These are phyloP conservation scores for Chaunax sp. DNA, from an alignment of 2,797 vertebrate genomes.

Conservation along the genomic window DNA sequence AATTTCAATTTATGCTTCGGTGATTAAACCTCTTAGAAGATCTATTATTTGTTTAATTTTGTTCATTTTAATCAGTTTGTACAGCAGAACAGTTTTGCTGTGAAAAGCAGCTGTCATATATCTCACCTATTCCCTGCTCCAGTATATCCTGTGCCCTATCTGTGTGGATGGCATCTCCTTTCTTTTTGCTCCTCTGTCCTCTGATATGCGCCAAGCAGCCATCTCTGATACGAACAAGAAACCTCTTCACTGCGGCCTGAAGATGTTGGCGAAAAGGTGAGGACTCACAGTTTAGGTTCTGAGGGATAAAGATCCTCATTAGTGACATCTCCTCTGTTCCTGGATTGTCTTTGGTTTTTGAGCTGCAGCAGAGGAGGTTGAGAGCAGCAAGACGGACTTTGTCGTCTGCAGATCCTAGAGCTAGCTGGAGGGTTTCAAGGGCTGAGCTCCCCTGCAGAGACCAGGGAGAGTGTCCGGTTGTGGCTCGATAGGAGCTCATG, in stretches of 20 bases:
- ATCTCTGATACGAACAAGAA: slow-evolving; percentile 88
- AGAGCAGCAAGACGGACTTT: slow-evolving; percentile 86
- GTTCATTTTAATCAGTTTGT: no score
- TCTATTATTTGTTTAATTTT: no score
- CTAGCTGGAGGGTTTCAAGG: slow-evolving; percentile 77
- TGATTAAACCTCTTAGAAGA: no score
- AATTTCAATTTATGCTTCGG: background rate
- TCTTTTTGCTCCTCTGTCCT: slow-evolving; percentile 63
- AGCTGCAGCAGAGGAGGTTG: slow-evolving; percentile 86
- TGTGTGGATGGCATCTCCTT: rapidly evolving
- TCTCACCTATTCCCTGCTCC: slow-evolving; percentile 86
- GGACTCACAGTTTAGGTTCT: slow-evolving; percentile 89
- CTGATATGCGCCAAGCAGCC: slow-evolving; percentile 84
- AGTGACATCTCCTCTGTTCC: slow-evolving; percentile 73
- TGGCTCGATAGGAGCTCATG: slow-evolving; percentile 79
- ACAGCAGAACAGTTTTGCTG: no score
- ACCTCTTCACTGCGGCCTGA: slow-evolving; percentile 83
- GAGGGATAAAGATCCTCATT: slow-evolving; percentile 85
- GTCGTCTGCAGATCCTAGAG: slow-evolving; percentile 84
- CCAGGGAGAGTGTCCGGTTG: slow-evolving; percentile 72
- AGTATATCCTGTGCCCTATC: slow-evolving; percentile 52
- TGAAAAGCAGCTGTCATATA: background rate
- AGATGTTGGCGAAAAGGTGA: slow-evolving; percentile 91
- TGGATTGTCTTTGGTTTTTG: slow-evolving; percentile 84
- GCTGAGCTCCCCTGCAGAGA: slow-evolving; percentile 47